Evolutionary conservation across 35 echinoderm and acorn worm species (phyloP).

Genomic region (Hemicentrotus pulcherrimus): DNA sequence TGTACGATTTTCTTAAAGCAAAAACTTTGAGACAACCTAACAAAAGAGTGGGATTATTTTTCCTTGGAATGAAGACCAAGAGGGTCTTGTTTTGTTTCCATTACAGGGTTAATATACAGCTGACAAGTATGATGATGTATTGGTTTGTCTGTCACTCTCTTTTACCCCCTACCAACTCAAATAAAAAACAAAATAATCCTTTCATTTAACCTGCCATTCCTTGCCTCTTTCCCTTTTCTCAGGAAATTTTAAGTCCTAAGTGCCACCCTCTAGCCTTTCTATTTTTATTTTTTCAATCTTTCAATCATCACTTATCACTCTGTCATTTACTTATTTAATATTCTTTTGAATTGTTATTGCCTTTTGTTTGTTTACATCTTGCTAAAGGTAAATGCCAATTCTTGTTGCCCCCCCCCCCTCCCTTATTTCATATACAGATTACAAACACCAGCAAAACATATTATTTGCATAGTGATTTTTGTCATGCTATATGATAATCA

Average conservation of each 20-base stretch:
- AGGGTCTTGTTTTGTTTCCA: background rate
- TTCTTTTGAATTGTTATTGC: no score
- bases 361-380: no score
- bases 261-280: background rate
- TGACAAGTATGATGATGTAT: constrained; percentile 4
- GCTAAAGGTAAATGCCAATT: no score
- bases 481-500: background rate
- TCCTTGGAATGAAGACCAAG: background rate
- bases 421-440: no score
- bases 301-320: background rate
- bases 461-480: no score
- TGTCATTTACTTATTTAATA: background rate
- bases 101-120: background rate
- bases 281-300: background rate
- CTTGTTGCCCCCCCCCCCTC: no score
- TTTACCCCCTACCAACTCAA: background rate
- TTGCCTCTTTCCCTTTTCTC: background rate
- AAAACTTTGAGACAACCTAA: background rate
- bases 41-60: background rate
- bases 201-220: background rate
- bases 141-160: background rate
- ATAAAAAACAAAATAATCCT: background rate
- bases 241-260: background rate
- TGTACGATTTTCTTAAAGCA: background rate
- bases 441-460: no score